Conservation (phyloP, 2,797 vertebrate species). For the Ctenochaetus hawaiiensis region DNA sequence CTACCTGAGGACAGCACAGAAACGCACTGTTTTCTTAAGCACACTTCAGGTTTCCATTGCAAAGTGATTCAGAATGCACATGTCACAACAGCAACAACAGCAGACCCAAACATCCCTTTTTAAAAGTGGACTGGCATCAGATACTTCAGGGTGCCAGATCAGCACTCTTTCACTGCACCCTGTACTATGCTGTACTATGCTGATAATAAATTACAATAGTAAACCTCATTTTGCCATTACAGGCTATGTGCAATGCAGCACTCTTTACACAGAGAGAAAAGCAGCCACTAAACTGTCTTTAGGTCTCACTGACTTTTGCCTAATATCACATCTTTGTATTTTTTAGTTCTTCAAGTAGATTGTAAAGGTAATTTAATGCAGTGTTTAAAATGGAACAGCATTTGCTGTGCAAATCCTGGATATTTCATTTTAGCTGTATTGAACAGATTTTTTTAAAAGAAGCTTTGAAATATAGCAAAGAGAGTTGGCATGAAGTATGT, state of each 20-base stretch:
- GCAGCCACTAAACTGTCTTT: conserved; percentile 32
- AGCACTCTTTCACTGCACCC: conserved; percentile 55
- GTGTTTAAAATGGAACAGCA: neutral
- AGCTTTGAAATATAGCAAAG: neutral
- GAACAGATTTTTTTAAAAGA: no score
- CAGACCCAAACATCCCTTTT: conserved; percentile 45
- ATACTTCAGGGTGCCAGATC: conserved; percentile 54
- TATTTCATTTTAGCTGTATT: no score
- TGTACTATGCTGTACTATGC: conserved; percentile 43
- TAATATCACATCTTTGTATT: conserved; percentile 9
- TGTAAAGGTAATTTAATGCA: neutral
- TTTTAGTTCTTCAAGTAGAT: conserved; percentile 5
- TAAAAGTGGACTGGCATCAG: conserved; percentile 48
- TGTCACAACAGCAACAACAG: conserved; percentile 36
- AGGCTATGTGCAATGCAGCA: conserved; percentile 51
- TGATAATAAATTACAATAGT: conserved; percentile 64
- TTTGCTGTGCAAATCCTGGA: neutral
- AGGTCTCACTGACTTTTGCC: conserved; percentile 6
- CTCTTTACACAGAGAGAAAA: conserved; percentile 39
- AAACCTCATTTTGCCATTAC: conserved; percentile 58
- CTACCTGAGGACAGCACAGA: neutral
- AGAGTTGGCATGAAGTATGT: neutral
- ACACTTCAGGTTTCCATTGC: conserved; percentile 12
- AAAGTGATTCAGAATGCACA: conserved; percentile 15
- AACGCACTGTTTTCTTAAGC: neutral